phyloP scores from a whole-genome alignment of 2,888 invertebrate genomes.

The Torymus tubicola region DNA sequence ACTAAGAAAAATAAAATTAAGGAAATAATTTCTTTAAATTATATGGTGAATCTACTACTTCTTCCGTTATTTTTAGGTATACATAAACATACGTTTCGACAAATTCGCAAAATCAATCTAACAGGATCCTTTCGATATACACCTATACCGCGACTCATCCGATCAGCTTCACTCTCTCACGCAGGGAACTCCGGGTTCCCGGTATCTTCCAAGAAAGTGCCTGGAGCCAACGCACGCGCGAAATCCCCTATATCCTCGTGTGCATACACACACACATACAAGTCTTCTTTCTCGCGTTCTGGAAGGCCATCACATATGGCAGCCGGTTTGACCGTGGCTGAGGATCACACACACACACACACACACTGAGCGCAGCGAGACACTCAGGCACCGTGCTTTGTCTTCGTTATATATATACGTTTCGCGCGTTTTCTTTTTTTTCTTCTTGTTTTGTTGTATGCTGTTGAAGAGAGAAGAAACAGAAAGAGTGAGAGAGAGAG shows the following conservation, averaged over 20 bases:
- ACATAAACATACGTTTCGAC: no score
- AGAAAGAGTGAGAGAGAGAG: neutral
- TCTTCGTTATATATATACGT: no score
- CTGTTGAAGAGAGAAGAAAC: neutral
- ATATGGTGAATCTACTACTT: no score
- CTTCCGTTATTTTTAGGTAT: no score
- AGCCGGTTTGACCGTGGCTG: conserved; percentile 17
- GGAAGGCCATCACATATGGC: conserved; percentile 5
- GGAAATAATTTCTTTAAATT: no score
- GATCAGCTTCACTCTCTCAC: no score
- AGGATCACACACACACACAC: neutral
- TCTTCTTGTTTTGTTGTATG: conserved; percentile 5
- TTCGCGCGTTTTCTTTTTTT: neutral
- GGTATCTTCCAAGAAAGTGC: conserved; percentile 57
- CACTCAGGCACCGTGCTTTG: conserved; percentile 30
- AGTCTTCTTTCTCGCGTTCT: conserved; percentile 1
- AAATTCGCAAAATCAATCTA: neutral
- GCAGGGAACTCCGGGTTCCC: conserved; percentile 50
- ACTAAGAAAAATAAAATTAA: no score
- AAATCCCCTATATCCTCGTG: neutral
- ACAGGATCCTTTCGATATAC: no score
- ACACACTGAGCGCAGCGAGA: conserved; percentile 21
- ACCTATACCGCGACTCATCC: no score
- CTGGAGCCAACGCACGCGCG: neutral
- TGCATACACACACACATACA: neutral